A percentile compares a stretch with the other conserved stretches of the same genome.
Evolutionary conservation across 2,797 vertebrate genomes (phyloP).

Genomic region (Coendou prehensilis): DNA sequence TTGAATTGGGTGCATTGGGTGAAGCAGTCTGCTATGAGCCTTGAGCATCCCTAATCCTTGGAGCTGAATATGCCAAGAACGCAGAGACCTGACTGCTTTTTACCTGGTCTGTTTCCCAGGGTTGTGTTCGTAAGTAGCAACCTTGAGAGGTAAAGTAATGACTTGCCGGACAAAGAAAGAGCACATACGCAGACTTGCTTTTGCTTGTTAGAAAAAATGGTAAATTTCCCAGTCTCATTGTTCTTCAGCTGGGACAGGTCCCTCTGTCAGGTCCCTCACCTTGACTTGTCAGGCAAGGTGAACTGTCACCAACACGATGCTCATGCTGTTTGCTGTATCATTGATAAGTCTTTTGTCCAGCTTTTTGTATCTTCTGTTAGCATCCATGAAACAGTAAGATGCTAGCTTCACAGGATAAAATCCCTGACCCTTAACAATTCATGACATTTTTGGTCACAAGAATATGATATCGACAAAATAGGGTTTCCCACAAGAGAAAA

Average conservation of each 20-base stretch:
- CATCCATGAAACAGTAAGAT: constrained; percentile 29
- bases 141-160: constrained; percentile 36
- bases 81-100: constrained; percentile 19
- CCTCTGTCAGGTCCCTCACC: neutral
- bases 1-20: neutral
- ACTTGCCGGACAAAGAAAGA: constrained; percentile 65
- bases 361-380: constrained; percentile 23
- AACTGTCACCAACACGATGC: neutral
- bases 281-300: neutral
- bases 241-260: constrained; percentile 42
- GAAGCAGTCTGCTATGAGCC: neutral
- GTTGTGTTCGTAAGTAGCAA: constrained; percentile 20
- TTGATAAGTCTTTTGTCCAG: neutral
- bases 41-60: constrained; percentile 6
- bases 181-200: constrained; percentile 54
- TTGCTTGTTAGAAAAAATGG: constrained; percentile 60
- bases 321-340: constrained; percentile 14
- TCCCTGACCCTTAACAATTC: neutral
- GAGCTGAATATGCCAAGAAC: constrained; percentile 6
- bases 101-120: constrained; percentile 15
- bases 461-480: neutral
- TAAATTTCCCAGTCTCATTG: neutral
- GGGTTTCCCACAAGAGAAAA: constrained; percentile 22
- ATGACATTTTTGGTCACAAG: constrained; percentile 16
- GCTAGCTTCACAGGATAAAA: constrained; percentile 11